Evolutionary conservation across 1,140 invertebrate genomes (phyloP), one percentile per base, ranked within the genome.

Genomic region (Hylaeus volcanicus): DNA sequence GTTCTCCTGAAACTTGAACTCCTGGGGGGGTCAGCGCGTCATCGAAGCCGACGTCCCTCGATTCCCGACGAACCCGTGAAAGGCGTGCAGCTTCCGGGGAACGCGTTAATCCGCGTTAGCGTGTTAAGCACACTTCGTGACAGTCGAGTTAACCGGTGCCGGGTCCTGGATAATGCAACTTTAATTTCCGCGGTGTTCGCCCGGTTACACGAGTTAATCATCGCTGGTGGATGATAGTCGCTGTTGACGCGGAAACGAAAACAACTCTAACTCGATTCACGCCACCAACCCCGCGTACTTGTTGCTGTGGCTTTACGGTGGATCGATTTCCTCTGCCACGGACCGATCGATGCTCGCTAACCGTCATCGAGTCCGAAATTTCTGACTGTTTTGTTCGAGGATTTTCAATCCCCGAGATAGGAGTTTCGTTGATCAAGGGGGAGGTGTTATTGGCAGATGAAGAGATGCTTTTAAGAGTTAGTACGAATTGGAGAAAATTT

Each of bases 91-190:
- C 77, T 79, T 79, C 77, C 51, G 77, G 71, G 66, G 72, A 81
- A 82, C 81, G 74, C 84, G 78, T 84, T 85, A 77, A 88, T 82
- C 86, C 84, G 73, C 83, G 83, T 88, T 89, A 89, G 84, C 86
- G 65, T 75, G 86, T 78, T 84, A 80, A 83, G 73, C 82, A 64
- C 84, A 81, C 81, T 86, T 87, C 84, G 80, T 85, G 83, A 83
- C 79, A 83, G 80, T 83, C 87, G 82, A 88, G 74, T 85, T 80
- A 87, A 87, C 87, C 77, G 69, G 80, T 55, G 83, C 75, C 73
- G 86, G 77, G 61, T 65, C 53, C 70, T 65, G 77, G 77, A 79
- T 79, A 79, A 79, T 79, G 77, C 77, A 79, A 79, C 77, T 79
- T 79, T 79, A 79, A 79, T 79, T 79, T 79, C 61, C 70, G 51